Conservation (phyloP, 1,140 invertebrate genomes). For the Schlechtendalia chinensis region DNA sequence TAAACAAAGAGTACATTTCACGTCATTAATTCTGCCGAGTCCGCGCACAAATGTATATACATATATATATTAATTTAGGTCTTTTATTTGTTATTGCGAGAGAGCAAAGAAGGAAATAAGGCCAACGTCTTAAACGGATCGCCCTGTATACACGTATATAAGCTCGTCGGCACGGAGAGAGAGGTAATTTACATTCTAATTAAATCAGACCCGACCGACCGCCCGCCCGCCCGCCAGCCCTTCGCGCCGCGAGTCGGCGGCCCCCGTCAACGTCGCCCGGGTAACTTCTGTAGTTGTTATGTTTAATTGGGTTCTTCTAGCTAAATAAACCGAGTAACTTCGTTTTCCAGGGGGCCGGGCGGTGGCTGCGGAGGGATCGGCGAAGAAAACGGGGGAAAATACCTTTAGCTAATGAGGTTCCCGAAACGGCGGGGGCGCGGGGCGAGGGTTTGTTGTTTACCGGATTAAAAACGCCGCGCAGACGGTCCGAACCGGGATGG, state of each 20-base stretch:
- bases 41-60: background rate
- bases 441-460: conserved; percentile 13
- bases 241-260: background rate
- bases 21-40: too few species aligned
- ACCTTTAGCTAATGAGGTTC: conserved; percentile 37
- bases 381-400: conserved; percentile 33
- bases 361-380: conserved; percentile 20
- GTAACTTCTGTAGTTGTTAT: conserved; percentile 48
- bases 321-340: conserved; percentile 48
- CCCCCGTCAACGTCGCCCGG: conserved; percentile 47
- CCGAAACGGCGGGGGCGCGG: background rate
- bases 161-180: conserved; percentile 19
- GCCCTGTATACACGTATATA: conserved; percentile 29
- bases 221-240: background rate
- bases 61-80: background rate
- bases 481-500: background rate
- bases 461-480: conserved; percentile 24
- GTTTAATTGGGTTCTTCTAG: conserved; percentile 49
- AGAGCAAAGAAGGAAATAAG: background rate
- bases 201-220: conserved; percentile 37
- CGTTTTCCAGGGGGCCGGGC: conserved; percentile 19
- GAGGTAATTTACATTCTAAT: conserved; percentile 50
- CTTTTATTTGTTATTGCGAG: background rate
- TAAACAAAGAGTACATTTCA: background rate
- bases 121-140: background rate